phyloP scores from a whole-genome alignment of 2,113 vertebrate genomes.

The Scomber japonicus region DNA sequence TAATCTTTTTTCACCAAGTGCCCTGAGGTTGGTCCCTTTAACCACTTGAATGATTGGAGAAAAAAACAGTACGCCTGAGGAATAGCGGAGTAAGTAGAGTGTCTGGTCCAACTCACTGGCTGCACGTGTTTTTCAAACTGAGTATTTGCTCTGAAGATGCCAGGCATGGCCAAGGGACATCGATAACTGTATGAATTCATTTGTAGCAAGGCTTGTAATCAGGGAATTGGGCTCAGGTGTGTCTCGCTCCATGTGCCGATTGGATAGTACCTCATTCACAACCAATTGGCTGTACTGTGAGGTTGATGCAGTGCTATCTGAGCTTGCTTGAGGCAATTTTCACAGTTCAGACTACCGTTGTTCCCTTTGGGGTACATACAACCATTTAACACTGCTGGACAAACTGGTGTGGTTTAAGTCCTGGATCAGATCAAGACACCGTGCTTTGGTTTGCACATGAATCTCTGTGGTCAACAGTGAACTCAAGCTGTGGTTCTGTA shows the following conservation, averaged over 20 bases:
- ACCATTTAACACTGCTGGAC: background rate
- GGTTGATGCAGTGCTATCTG: background rate
- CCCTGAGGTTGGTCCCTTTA: background rate
- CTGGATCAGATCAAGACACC: background rate
- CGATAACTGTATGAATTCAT: constrained; percentile 20
- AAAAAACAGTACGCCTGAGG: background rate
- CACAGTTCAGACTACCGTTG: background rate
- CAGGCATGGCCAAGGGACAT: background rate
- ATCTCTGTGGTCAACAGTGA: background rate
- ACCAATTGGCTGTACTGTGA: background rate
- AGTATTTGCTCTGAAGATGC: background rate
- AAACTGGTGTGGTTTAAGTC: background rate
- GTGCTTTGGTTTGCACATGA: background rate
- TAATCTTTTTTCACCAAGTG: background rate
- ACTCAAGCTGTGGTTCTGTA: background rate
- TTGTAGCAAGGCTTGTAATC: constrained; percentile 13
- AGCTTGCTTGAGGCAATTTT: background rate
- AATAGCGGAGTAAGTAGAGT: background rate
- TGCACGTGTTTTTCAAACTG: background rate
- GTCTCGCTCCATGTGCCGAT: constrained; percentile 3
- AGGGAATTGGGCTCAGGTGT: constrained; percentile 40
- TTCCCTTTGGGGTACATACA: background rate
- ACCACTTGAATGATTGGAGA: background rate
- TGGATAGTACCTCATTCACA: constrained; percentile 22
- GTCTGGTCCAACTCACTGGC: background rate